Conservation (phyloP, 2,113 vertebrate species). For the Meriones unguiculatus region DNA sequence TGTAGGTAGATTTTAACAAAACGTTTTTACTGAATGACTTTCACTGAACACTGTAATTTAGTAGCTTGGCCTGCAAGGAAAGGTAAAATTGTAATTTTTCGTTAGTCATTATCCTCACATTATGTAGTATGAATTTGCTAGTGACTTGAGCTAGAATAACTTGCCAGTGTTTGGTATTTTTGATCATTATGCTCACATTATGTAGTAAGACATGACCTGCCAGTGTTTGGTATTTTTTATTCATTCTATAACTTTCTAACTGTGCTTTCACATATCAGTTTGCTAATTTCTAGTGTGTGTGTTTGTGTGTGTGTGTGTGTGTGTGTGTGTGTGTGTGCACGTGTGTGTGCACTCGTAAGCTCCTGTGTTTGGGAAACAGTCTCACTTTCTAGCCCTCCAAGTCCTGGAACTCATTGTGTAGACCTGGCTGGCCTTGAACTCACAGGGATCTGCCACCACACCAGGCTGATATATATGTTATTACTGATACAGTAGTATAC, state of each 20-base stretch:
- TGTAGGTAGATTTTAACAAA: conserved; percentile 19
- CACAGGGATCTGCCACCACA: background rate
- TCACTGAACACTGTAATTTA: background rate
- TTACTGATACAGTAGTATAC: background rate
- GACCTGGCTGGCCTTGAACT: background rate
- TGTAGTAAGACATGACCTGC: too few species aligned
- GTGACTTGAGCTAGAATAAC: conserved; percentile 41
- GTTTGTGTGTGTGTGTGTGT: background rate
- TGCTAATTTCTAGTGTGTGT: background rate
- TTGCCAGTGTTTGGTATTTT: background rate
- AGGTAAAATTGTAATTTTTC: background rate
- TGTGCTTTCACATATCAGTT: background rate
- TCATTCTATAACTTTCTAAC: background rate
- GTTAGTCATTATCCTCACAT: conserved; percentile 1
- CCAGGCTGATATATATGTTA: background rate
- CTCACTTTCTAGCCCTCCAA: background rate
- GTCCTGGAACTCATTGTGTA: background rate
- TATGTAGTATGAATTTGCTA: conserved; percentile 45
- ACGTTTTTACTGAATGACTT: background rate
- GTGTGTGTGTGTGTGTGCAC: too few species aligned
- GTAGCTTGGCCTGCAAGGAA: conserved; percentile 18
- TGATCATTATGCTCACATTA: too few species aligned
- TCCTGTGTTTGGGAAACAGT: background rate
- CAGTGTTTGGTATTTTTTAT: background rate
- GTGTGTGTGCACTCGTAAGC: too few species aligned